phyloP scores from a whole-genome alignment of 2,113 vertebrate species.

The Leucopternis melanops region DNA sequence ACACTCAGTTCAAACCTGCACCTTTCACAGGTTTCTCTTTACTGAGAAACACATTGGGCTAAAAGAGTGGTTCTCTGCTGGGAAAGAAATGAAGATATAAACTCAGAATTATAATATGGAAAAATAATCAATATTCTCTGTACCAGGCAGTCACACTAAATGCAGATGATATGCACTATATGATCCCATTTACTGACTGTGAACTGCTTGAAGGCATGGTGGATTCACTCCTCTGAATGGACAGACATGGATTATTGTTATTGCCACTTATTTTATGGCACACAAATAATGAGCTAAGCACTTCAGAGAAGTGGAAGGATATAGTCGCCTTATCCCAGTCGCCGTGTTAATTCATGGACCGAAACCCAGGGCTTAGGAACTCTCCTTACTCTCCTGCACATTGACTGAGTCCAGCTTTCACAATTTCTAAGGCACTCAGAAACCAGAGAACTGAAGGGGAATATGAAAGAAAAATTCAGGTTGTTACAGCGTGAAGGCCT shows the following conservation, averaged over 20 bases:
- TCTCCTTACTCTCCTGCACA: not conserved
- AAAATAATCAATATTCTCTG: not conserved
- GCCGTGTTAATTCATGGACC: not conserved
- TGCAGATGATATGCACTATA: slow-evolving; percentile 5
- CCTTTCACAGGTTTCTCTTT: not conserved
- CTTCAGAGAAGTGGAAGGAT: slow-evolving; percentile 16
- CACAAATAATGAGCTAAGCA: slow-evolving; percentile 8
- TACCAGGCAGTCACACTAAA: slow-evolving; percentile 6
- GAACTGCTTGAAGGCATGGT: not conserved
- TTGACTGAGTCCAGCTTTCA: not conserved
- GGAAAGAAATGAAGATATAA: not conserved
- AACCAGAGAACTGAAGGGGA: not conserved
- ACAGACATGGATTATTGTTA: slow-evolving; percentile 20
- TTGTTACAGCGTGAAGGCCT: not conserved
- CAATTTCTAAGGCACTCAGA: not conserved
- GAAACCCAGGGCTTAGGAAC: not conserved
- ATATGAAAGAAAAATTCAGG: not conserved
- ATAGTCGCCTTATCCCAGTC: not conserved
- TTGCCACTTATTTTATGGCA: not conserved
- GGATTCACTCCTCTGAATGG: not conserved
- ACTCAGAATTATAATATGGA: not conserved
- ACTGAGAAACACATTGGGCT: not conserved
- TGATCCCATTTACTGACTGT: slow-evolving; percentile 13
- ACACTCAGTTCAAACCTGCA: not conserved
- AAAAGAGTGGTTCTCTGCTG: not conserved